Percentiles rank a stretch among this genome's conserved stretches.
phyloP scores from a whole-genome alignment of 1,140 invertebrate genomes.

The Leptinotarsa undecemlineata region DNA sequence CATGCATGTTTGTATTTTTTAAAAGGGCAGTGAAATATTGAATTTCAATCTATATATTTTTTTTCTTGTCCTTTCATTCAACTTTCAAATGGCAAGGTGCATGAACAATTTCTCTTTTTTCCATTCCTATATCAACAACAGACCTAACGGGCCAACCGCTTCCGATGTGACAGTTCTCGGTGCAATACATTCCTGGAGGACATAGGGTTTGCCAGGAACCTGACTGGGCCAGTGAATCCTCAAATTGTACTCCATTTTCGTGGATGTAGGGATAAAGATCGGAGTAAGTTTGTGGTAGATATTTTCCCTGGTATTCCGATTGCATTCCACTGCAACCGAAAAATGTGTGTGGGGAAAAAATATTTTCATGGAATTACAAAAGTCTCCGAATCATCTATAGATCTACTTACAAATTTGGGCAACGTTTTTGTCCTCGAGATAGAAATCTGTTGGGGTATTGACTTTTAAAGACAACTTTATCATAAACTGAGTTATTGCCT shows the following conservation, averaged over 20 bases:
- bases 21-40: conserved; percentile 21
- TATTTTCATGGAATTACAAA: too few relatives aligned
- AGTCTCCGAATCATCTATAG: too few relatives aligned
- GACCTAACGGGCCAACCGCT: conserved; percentile 17
- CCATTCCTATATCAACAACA: too few relatives aligned
- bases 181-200: conserved; percentile 53
- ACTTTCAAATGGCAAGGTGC: too few relatives aligned
- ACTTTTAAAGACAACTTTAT: conserved; percentile 24
- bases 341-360: too few relatives aligned
- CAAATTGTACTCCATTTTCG: conserved; percentile 37
- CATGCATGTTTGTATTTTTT: too few relatives aligned
- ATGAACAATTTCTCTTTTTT: too few relatives aligned
- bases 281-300: conserved; percentile 41
- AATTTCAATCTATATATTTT: conserved; percentile 45
- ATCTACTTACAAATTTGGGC: conserved; percentile 43
- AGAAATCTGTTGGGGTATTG: conserved; percentile 30
- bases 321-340: conserved; percentile 42
- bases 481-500: conserved; percentile 33
- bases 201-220: conserved; percentile 49
- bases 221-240: conserved; percentile 38
- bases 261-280: conserved; percentile 43
- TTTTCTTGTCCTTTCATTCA: conserved; percentile 27
- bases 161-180: conserved; percentile 53
- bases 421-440: conserved; percentile 30
- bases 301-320: conserved; percentile 45